phyloP scores from a whole-genome alignment of 2,113 vertebrate species.

The Chloroceryle aenea region DNA sequence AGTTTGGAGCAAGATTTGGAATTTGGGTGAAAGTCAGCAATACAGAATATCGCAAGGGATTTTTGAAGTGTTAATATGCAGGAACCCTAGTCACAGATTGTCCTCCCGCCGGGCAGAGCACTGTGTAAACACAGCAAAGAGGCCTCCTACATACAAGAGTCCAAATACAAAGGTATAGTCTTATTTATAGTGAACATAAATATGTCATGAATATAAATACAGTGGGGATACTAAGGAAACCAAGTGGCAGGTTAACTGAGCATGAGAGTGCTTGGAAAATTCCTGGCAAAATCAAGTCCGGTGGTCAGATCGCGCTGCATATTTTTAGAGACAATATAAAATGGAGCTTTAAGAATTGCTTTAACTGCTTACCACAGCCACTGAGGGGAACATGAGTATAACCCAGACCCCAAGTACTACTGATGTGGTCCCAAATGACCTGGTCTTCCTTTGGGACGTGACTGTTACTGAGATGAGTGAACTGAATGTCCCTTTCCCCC shows the following conservation, averaged over 20 bases:
- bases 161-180: background rate
- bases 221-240: background rate
- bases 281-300: background rate
- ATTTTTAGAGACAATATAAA: background rate
- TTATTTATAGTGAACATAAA: background rate
- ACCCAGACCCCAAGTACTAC: background rate
- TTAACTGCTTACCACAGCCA: background rate
- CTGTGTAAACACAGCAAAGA: background rate
- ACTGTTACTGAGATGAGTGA: background rate
- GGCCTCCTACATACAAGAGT: background rate
- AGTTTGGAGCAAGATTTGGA: background rate
- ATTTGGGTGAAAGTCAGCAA: background rate
- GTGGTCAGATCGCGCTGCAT: background rate
- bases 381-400: fast-evolving
- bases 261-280: background rate
- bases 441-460: background rate
- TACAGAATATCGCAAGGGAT: background rate
- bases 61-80: background rate
- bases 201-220: background rate
- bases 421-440: fast-evolving
- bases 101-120: background rate
- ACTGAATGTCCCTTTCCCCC: background rate
- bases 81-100: background rate
- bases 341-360: background rate
- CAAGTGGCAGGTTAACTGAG: background rate